These are phyloP conservation scores for Ceratosolen fusciceps DNA, from an alignment of 1,140 invertebrate species.

Conservation along the genomic window DNA sequence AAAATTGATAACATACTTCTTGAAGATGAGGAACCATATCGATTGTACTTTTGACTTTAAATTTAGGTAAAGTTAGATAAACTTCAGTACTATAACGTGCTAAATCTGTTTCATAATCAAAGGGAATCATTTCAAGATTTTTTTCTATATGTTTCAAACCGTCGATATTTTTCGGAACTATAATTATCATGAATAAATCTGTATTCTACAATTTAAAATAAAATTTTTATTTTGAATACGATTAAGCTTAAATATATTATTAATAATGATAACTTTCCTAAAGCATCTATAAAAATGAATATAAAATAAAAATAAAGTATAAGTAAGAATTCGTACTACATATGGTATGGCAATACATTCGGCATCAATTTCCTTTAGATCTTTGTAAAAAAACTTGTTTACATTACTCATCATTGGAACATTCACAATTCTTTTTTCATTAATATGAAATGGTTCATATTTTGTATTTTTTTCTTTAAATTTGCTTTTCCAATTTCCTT, in stretches of 20 bases:
- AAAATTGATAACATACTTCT: slow-evolving; percentile 54
- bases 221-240: not conserved
- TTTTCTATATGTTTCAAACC: slow-evolving; percentile 70
- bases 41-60: slow-evolving; percentile 65
- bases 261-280: too few relatives aligned
- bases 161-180: slow-evolving; percentile 74
- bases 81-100: slow-evolving; percentile 28
- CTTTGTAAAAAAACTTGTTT: slow-evolving; percentile 70
- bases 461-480: slow-evolving; percentile 74
- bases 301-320: not conserved
- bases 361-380: slow-evolving; percentile 69
- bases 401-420: slow-evolving; percentile 75
- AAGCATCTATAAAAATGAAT: too few relatives aligned
- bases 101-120: not conserved
- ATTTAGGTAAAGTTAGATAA: slow-evolving; percentile 64
- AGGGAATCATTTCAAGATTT: slow-evolving; percentile 57
- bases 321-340: slow-evolving; percentile 54
- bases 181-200: slow-evolving; percentile 73
- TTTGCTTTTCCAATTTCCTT: slow-evolving; percentile 77
- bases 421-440: slow-evolving; percentile 63
- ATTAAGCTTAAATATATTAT: slow-evolving; percentile 10
- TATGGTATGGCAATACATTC: slow-evolving; percentile 76
- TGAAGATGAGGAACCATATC: slow-evolving; percentile 61
- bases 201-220: slow-evolving; percentile 60
- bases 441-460: slow-evolving; percentile 72